Conservation (phyloP, 1,140 invertebrate species). For the Heliconius eleuchia region DNA sequence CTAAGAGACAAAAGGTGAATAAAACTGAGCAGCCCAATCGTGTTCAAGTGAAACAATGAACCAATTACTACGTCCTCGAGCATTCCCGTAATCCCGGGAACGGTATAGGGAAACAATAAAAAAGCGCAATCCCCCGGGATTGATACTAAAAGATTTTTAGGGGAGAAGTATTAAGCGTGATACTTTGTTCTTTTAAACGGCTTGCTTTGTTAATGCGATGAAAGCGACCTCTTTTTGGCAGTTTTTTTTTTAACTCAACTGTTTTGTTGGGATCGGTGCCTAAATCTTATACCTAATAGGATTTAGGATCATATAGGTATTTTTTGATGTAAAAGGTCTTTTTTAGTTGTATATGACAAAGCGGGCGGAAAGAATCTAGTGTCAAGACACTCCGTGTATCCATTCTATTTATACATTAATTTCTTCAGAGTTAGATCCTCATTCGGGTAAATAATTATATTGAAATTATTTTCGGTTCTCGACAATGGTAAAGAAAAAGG, state of each 20-base stretch:
- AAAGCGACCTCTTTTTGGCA: conserved; percentile 30
- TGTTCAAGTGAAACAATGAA: conserved; percentile 67
- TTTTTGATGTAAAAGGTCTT: no score
- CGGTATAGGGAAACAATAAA: conserved; percentile 50
- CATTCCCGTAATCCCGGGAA: conserved; percentile 43
- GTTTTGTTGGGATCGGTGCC: no score
- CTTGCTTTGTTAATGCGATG: conserved; percentile 48
- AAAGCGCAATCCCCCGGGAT: conserved; percentile 65
- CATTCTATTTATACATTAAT: no score
- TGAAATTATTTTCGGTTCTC: no score
- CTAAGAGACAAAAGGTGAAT: conserved; percentile 18
- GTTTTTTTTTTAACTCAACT: background rate
- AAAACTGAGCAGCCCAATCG: conserved; percentile 34
- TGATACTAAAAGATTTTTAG: conserved; percentile 62
- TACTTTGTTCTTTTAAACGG: conserved; percentile 71
- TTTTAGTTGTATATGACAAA: no score
- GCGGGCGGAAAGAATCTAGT: no score
- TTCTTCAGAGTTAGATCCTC: no score
- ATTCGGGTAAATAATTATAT: no score
- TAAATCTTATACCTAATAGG: no score
- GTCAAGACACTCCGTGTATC: no score
- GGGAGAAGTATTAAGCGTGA: conserved; percentile 55
- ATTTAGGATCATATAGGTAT: no score
- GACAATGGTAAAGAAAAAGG: no score
- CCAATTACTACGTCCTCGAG: conserved; percentile 59